Conservation (phyloP, 2,888 invertebrate species). For the Blastobasis adustella region DNA sequence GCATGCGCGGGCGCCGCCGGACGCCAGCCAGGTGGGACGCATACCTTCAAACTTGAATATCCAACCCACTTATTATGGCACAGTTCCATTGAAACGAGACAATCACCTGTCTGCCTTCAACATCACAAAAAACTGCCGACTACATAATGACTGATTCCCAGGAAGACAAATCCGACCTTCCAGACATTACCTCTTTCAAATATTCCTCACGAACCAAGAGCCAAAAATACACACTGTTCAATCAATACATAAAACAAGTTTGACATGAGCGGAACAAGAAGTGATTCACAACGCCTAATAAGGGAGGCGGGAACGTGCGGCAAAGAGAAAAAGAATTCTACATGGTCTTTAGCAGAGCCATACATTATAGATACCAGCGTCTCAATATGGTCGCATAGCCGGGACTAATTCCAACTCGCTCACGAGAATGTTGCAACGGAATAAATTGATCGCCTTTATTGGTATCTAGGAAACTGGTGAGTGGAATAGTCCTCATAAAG, state of each 20-base stretch:
- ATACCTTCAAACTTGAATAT: neutral
- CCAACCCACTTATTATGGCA: neutral
- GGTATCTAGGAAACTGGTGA: conserved; percentile 45
- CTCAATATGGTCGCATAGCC: conserved; percentile 42
- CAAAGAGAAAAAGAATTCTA: conserved; percentile 36
- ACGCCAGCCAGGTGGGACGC: conserved; percentile 12
- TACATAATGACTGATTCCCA: too few relatives aligned
- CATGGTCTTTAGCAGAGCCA: conserved; percentile 22
- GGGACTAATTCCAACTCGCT: conserved; percentile 36
- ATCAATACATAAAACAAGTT: conserved; percentile 15
- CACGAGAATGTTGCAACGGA: conserved; percentile 37
- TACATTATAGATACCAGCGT: conserved; percentile 32
- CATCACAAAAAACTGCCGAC: neutral
- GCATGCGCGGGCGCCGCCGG: conserved; percentile 2
- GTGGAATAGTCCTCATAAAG: conserved; percentile 13
- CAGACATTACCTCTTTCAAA: conserved; percentile 1
- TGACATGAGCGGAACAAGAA: conserved; percentile 33
- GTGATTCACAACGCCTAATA: conserved; percentile 49
- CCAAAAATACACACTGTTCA: neutral
- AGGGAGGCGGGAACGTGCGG: conserved; percentile 31
- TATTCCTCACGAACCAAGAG: conserved; percentile 8
- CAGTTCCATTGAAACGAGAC: neutral
- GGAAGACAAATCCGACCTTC: too few relatives aligned
- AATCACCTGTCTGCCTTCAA: neutral
- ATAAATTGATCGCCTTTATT: conserved; percentile 32